Base-by-base conservation (phyloP, 2,113 vertebrate genomes). In the Sylvilagus bachmani region DNA sequence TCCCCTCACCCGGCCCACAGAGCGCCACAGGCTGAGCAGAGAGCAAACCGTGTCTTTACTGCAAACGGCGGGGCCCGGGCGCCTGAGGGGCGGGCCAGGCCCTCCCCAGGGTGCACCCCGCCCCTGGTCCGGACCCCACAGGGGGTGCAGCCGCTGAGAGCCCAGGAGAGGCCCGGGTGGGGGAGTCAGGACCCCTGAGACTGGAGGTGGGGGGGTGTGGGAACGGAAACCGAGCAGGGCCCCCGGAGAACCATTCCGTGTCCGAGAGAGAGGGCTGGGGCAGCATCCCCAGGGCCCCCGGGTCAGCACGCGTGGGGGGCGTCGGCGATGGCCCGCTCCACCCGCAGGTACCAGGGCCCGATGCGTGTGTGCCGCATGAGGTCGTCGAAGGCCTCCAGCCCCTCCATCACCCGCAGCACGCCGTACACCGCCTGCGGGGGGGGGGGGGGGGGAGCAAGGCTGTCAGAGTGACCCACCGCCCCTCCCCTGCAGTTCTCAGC, bases 351-450 rank as follows among this genome's bases (percentile, higher is more conserved):
- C 99, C 99, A 99, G 86, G 97, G 95, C 73, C 99, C 98, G 93
- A 99, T 98, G 92, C 97, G 99, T 58, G 99, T 99, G 97, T 99
- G 99, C 21, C 62, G 92, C 99, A 99, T 99, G 99, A 99, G 99
- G 98, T 99, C 99, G 0, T 99, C 98, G 11, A 99, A 99, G 17
- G 99, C 99, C 98, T 99, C 98, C 95, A 99, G 98, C 2, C 99
- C 99, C 86, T 99, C 99, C 99, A 99, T 99, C 75, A 99, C 99
- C 0, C 99, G 98, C n/a, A 99, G 99, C 16, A 99, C 99, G 0
- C 99, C 99, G 0, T 99, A 99, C 92, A 99, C 99, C 0, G 99
- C 99, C 99, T 99, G 92, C 8, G 12, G 17, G 25, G 19, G 64
- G 14, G 55, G 11, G 14, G 19, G 19, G 19, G 55, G 55, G 55